Base-by-base conservation (phyloP, 2,797 vertebrate genomes). In the Melanotaenia trifasciata region DNA sequence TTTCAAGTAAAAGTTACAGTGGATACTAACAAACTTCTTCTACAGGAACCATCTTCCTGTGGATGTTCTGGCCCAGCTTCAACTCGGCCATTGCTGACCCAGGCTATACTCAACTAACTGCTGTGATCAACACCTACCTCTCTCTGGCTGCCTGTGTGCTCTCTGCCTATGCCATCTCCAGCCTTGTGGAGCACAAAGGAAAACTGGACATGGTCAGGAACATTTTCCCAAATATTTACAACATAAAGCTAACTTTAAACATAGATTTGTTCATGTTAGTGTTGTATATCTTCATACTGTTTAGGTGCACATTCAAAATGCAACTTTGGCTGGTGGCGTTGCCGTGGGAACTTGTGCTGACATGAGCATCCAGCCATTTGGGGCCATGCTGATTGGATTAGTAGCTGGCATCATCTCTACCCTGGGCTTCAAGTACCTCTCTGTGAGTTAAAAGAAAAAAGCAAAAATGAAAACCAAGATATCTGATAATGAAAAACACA, bases 31-130 rank as follows among this genome's bases (percentile, higher is more conserved):
- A 6, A 0, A 14, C 4, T 16, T 66, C 5, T 33, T 66, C n/a
- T 64, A 12, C 90, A 99, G 98, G 98, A 61, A 97, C 97, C 0
- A 91, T 99, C 69, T 99, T 96, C 85, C 90, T 99, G 38, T 99
- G 98, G 98, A 94, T 98, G 89, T 99, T 98, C 87, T 99, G 98
- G 98, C 98, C 98, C 75, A 99, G 97, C 87, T 98, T 98, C 86
- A 99, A 99, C 91, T 98, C 97, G 0, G 98, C 97, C 85, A 95
- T 97, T 10, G 96, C 96, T 7, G 1, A n/a, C 0, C 0, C 77
- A 0, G 43, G 36, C 18, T 0, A 12, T 0, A 0, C 56, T 1
- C 96, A 95, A 87, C 86, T 94, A 24, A 95, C 13, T 1, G 97
- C 97, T 1, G 92, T 97, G 14, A 68, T 96, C 75, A 99, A 99